A percentile compares a stretch with the other conserved stretches of the same genome.
Evolutionary conservation across 2,888 invertebrate species (phyloP).

Genomic region (Amblyteles armatorius): DNA sequence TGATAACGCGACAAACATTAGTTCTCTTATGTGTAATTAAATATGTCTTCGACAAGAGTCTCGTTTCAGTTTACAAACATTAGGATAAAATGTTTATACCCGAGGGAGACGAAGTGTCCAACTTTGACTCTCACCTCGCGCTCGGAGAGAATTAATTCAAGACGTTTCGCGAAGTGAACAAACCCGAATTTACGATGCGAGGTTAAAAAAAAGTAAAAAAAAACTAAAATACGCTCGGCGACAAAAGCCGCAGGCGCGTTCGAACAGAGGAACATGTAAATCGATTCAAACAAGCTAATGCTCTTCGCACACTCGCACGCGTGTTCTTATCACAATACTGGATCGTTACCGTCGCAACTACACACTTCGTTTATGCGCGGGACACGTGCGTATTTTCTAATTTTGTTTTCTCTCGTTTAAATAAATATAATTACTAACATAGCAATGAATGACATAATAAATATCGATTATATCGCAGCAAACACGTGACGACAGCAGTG

Average conservation of each 20-base stretch:
- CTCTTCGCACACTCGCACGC: conserved; percentile 22
- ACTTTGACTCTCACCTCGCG: conserved; percentile 1
- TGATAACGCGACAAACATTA: conserved; percentile 18
- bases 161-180: background rate
- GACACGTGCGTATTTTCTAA: conserved; percentile 39
- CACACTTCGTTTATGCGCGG: conserved; percentile 39
- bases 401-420: conserved; percentile 23
- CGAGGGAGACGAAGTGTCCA: conserved; percentile 19
- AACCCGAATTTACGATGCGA: conserved; percentile 43
- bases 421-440: conserved; percentile 74
- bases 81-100: conserved; percentile 36
- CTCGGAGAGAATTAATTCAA: background rate
- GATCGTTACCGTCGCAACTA: conserved; percentile 64
- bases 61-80: conserved; percentile 35
- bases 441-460: conserved; percentile 72
- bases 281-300: conserved; percentile 6
- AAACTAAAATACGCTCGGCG: conserved; percentile 25
- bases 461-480: conserved; percentile 68
- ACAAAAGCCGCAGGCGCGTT: conserved; percentile 3
- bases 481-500: conserved; percentile 12
- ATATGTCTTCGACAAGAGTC: conserved; percentile 4
- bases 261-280: conserved; percentile 9
- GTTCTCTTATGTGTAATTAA: conserved; percentile 19
- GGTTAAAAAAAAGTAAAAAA: conserved; percentile 50
- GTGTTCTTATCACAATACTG: conserved; percentile 74